Evolutionary conservation across 2,113 vertebrate species (phyloP), one percentile per base, ranked within the genome.

Genomic region (Thomomys bottae): DNA sequence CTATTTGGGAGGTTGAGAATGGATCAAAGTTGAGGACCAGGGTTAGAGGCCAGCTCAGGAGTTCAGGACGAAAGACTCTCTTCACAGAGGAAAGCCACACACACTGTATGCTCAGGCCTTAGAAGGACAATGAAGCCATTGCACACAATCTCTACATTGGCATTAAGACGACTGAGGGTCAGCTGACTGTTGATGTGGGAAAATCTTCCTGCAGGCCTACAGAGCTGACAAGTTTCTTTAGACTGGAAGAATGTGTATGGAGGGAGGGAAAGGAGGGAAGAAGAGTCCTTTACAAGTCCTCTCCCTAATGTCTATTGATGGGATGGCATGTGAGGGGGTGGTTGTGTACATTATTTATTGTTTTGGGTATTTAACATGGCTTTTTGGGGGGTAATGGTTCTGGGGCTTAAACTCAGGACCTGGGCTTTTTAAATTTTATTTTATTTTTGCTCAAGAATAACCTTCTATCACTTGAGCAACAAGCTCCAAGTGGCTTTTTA

Each of bases 261-360:
- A 54, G 14, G 9, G 23, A 42, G 5, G 7, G 10, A 1, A 42
- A 4, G 7, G 10, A 1, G 23, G 23, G 28, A 1, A 4, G 28
- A 23, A 40, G 2, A 7, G 75, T 1, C 1, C 15, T 8, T 75
- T 0, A 0, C 6, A 79, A 38, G 10, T 18, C 38, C 36, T 34
- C 32, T 57, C n/a, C 42, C 49, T 71, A 49, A 92, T n/a, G 28
- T 32, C 86, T 78, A 26, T 1, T 10, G 24, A 75, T 36, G 5
- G 36, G 40, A n/a, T 76, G 3, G 7, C 24, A 15, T 15, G 49
- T 14, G 12, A 1, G 49, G 49, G 14, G 15, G 49, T 12, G 49
- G 49, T 12, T 17, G 49, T 54, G 49, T 54, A 54, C 49, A 54
- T 54, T 54, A 54, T 54, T 54, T 54, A 54, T 54, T 54, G 49